Conservation (phyloP, 1,140 invertebrate species). For the Bathynomus jamesi region DNA sequence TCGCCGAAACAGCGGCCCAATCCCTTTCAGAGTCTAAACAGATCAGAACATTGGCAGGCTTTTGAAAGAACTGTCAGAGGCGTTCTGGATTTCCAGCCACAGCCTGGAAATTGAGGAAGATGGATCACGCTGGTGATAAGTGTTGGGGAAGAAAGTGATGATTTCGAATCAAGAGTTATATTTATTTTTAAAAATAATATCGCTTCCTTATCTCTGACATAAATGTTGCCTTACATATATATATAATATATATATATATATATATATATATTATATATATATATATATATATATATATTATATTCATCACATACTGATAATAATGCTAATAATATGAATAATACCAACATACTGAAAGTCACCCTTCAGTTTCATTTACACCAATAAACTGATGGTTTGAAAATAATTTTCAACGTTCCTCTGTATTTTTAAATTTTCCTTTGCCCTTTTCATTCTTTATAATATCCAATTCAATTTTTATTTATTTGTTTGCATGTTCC, state of each 20-base stretch:
- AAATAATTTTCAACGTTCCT: no score
- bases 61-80: not conserved
- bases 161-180: not conserved
- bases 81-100: not conserved
- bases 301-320: no score
- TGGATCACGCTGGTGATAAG: not conserved
- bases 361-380: no score
- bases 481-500: no score
- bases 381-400: no score
- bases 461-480: no score
- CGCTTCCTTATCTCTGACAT: not conserved
- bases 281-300: not conserved
- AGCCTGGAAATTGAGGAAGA: not conserved
- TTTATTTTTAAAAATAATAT: not conserved
- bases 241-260: not conserved
- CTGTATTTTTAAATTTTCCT: no score
- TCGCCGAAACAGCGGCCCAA: no score
- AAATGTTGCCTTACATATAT: not conserved
- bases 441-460: no score
- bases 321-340: no score
- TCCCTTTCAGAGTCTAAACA: constrained; percentile 1
- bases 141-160: not conserved
- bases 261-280: constrained; percentile 2
- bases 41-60: not conserved
- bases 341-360: no score